Evolutionary conservation across 1,140 invertebrate genomes (phyloP).

Genomic region (Coboldia fuscipes): DNA sequence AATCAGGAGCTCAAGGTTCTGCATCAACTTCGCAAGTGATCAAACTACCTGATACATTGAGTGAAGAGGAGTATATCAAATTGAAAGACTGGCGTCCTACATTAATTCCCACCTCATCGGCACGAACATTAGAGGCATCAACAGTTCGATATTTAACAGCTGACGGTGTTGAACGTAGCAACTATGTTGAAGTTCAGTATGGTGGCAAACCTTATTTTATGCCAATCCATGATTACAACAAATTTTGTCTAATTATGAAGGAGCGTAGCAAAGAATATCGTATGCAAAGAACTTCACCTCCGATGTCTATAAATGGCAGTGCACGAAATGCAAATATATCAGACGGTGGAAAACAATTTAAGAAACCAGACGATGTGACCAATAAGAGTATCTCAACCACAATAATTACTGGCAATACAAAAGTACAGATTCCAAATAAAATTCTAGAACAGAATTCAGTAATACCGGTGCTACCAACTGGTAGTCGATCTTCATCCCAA

Average conservation of each 20-base stretch:
- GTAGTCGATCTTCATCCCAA: too few species aligned
- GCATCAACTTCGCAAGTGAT: constrained; percentile 8
- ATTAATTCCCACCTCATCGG: constrained; percentile 35
- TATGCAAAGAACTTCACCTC: too few species aligned
- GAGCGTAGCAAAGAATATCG: too few species aligned
- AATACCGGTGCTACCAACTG: not conserved
- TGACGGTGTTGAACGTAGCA: constrained; percentile 28
- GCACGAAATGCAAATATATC: not conserved
- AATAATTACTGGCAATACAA: not conserved
- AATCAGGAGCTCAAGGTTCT: too few species aligned
- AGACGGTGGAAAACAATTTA: not conserved
- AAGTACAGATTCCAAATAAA: constrained; percentile 4
- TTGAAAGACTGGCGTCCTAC: constrained; percentile 41
- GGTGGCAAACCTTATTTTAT: constrained; percentile 42
- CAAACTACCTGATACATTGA: constrained; percentile 15
- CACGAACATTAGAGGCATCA: constrained; percentile 20
- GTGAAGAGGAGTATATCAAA: constrained; percentile 14
- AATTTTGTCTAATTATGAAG: too few species aligned
- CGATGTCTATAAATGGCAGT: not conserved
- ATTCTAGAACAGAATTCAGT: constrained; percentile 4
- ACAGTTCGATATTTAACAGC: constrained; percentile 28
- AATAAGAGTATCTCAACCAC: not conserved
- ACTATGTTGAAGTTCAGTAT: constrained; percentile 35
- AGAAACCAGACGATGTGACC: not conserved
- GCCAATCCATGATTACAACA: constrained; percentile 42